Evolutionary conservation across 2,113 vertebrate species (phyloP).

Genomic region (Elaphurus davidianus): DNA sequence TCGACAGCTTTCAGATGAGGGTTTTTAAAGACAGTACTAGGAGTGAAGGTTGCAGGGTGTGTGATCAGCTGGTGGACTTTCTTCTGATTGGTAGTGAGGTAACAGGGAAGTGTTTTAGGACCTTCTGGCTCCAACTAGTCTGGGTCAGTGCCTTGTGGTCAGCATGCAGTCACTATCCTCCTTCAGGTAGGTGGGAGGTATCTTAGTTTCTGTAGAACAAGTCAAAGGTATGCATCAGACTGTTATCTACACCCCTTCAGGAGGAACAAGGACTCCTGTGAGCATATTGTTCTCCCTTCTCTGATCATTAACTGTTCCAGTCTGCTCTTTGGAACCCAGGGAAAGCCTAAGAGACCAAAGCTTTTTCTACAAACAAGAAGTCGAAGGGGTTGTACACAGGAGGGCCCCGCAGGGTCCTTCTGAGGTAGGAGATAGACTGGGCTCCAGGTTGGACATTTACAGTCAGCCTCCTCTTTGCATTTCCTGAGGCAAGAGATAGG

Average conservation of each 20-base stretch:
- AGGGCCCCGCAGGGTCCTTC: background rate
- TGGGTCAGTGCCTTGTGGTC: background rate
- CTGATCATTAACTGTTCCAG: background rate
- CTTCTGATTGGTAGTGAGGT: background rate
- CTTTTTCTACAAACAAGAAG: background rate
- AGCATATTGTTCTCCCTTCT: background rate
- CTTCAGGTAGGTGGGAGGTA: fast-evolving
- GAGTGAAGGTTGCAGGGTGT: background rate
- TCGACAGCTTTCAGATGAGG: background rate
- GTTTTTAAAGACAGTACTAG: background rate
- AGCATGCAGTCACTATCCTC: background rate
- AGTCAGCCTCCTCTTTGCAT: background rate
- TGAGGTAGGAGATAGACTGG: background rate
- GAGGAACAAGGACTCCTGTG: background rate
- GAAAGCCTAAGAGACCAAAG: background rate
- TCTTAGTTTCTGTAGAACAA: background rate
- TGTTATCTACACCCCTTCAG: background rate
- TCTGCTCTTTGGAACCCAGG: background rate
- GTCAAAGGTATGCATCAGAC: background rate
- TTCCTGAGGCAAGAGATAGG: background rate
- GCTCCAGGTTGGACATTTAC: background rate
- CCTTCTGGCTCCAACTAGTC: background rate
- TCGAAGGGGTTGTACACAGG: background rate
- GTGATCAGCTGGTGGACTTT: background rate
- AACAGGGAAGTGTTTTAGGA: background rate